Conservation (phyloP, 2,888 invertebrate genomes). For the Cheilosia variabilis region DNA sequence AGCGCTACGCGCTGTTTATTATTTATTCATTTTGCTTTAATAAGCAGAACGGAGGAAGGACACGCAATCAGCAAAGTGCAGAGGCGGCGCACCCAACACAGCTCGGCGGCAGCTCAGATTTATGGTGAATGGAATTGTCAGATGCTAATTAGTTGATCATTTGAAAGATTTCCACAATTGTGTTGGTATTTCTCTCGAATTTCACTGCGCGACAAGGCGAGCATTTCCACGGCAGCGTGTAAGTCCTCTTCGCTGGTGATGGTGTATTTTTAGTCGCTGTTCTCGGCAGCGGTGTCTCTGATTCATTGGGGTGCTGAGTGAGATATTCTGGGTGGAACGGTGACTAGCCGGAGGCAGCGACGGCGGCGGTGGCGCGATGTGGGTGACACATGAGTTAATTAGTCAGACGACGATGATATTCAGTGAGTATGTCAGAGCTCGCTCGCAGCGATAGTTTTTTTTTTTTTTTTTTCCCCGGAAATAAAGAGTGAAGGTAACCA, state of each 20-base stretch:
- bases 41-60: conserved; percentile 50
- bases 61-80: conserved; percentile 9
- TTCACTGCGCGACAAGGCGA: conserved; percentile 12
- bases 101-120: conserved; percentile 13
- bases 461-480: conserved; percentile 31
- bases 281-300: conserved; percentile 21
- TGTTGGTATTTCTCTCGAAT: conserved; percentile 19
- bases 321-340: conserved; percentile 1
- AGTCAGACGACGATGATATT: conserved; percentile 70
- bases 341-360: background rate
- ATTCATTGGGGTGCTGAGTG: conserved; percentile 39
- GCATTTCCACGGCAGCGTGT: conserved; percentile 7
- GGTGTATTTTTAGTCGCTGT: conserved; percentile 61
- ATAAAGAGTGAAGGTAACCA: conserved; percentile 35
- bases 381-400: conserved; percentile 71
- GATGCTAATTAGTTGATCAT: conserved; percentile 72
- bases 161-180: conserved; percentile 61
- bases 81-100: conserved; percentile 3
- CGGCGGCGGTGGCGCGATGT: conserved; percentile 19
- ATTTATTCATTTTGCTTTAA: conserved; percentile 31
- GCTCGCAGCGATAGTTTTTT: conserved; percentile 15
- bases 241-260: conserved; percentile 24
- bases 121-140: conserved; percentile 71
- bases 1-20: background rate
- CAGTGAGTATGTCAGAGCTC: conserved; percentile 69